Base-by-base conservation (phyloP, 2,888 invertebrate genomes). In the Unio delphinus region DNA sequence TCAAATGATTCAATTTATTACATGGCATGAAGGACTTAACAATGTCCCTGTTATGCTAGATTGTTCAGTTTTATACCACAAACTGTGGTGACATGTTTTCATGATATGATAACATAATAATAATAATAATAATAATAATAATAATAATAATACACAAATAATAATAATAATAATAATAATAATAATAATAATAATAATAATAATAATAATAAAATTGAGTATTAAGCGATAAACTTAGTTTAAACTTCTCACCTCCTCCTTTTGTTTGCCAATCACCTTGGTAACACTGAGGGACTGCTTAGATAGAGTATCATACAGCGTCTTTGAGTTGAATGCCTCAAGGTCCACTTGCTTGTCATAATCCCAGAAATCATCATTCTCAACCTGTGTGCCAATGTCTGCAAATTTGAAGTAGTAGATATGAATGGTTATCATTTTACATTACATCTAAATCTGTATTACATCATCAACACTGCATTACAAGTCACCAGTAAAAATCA, bases 321-420 rank as follows among this genome's bases (percentile, higher is more conserved):
- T 80, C n/a, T 78, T 73, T 3, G 85, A 81, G 64, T 79, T 86
- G 80, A 89, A 89, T 1, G 85, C 85, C 68, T 89, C 89, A 59
- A 89, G 77, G 70, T 89, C 88, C 4, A 87, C 81, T 67, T 88
- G 89, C 55, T 82, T 74, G 73, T 86, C 83, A 57, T 89, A 88
- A 73, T 89, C 89, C 89, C 88, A 89, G 87, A 88, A 88, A 62
- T 89, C 88, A 71, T 88, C 88, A 55, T 81, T 80, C 71, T 81
- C 80, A 30, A 80, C 75, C 30, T 87, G 84, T 20, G 80, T 75
- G 3, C 80, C 78, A 59, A 70, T 71, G 26, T 80, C 86, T 83
- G 72, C 17, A 45, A 45, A 45, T 45, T 45, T 15, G 11, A 45
- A 45, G 45, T 15, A 15, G 45, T 45, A 45, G 8, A 45, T 45